phyloP scores from a whole-genome alignment of 2,113 vertebrate genomes.

The Takifugu flavidus region DNA sequence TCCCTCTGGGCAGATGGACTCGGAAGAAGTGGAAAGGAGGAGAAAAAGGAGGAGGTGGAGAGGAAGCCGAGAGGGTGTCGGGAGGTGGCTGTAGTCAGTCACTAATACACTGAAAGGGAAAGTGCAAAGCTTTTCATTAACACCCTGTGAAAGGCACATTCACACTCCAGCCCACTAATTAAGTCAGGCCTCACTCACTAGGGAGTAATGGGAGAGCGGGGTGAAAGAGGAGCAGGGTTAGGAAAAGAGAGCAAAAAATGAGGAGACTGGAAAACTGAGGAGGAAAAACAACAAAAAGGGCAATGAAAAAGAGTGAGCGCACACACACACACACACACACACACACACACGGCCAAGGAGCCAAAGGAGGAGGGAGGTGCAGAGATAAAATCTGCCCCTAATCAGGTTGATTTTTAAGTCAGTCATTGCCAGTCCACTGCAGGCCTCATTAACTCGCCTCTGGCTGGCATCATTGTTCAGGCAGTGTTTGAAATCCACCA shows the following conservation, averaged over 20 bases:
- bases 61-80: constrained; percentile 53
- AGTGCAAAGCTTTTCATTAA: constrained; percentile 93
- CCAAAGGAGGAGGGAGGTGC: constrained; percentile 48
- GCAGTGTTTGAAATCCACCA: constrained; percentile 86
- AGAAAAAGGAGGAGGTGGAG: constrained; percentile 41
- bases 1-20: constrained; percentile 68
- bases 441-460: constrained; percentile 86
- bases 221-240: constrained; percentile 26
- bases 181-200: constrained; percentile 84
- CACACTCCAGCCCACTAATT: constrained; percentile 88
- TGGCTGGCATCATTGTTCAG: constrained; percentile 87
- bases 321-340: neutral
- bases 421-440: constrained; percentile 78
- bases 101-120: constrained; percentile 79
- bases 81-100: constrained; percentile 63
- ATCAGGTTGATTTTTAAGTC: constrained; percentile 86
- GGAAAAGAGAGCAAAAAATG: constrained; percentile 20
- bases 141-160: constrained; percentile 87
- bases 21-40: constrained; percentile 47
- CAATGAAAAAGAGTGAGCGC: constrained; percentile 24
- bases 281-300: constrained; percentile 27
- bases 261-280: constrained; percentile 40
- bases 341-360: constrained; percentile 4
- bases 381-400: constrained; percentile 67
- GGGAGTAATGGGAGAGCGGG: constrained; percentile 54